Percentiles rank a stretch among this genome's conserved stretches.
These are phyloP conservation scores for Varroa destructor DNA, from an alignment of 1,140 invertebrate genomes.

Conservation along the genomic window DNA sequence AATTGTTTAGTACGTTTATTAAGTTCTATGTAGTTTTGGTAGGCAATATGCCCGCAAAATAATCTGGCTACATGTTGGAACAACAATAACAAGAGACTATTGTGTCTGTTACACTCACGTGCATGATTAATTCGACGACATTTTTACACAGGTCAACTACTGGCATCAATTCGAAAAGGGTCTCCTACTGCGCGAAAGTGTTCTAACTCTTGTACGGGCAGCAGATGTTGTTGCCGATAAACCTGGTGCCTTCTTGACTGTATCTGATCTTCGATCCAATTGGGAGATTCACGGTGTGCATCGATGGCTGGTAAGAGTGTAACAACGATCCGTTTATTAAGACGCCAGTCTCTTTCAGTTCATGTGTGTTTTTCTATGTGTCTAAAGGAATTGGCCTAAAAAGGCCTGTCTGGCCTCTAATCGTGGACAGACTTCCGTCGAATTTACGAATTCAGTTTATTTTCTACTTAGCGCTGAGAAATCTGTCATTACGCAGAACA, in stretches of 20 bases:
- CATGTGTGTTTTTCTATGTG: conserved; percentile 35
- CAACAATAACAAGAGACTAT: conserved; percentile 35
- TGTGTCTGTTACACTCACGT: background rate
- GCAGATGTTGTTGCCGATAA: conserved; percentile 39
- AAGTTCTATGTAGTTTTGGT: background rate
- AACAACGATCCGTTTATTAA: background rate
- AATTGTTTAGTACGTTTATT: background rate
- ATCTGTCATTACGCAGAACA: too few species aligned
- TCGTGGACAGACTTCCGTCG: too few species aligned
- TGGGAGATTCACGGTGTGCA: conserved; percentile 37
- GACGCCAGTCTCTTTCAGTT: conserved; percentile 7
- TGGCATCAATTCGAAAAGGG: conserved; percentile 42
- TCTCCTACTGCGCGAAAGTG: conserved; percentile 39
- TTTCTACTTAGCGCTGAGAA: too few species aligned
- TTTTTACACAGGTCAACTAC: conserved; percentile 38
- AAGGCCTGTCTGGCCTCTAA: too few species aligned
- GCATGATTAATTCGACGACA: too few species aligned
- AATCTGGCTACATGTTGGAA: background rate
- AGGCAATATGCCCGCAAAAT: background rate
- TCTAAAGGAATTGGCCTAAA: conserved; percentile 33
- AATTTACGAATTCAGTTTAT: too few species aligned
- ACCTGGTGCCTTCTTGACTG: conserved; percentile 36
- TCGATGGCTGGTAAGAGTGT: conserved; percentile 28
- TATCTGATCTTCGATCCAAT: conserved; percentile 38
- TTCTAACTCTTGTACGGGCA: conserved; percentile 33